A percentile compares a stretch with the other conserved stretches of the same genome.
phyloP scores from a whole-genome alignment of 2,888 invertebrate genomes.

The Xestobium rufovillosum region DNA sequence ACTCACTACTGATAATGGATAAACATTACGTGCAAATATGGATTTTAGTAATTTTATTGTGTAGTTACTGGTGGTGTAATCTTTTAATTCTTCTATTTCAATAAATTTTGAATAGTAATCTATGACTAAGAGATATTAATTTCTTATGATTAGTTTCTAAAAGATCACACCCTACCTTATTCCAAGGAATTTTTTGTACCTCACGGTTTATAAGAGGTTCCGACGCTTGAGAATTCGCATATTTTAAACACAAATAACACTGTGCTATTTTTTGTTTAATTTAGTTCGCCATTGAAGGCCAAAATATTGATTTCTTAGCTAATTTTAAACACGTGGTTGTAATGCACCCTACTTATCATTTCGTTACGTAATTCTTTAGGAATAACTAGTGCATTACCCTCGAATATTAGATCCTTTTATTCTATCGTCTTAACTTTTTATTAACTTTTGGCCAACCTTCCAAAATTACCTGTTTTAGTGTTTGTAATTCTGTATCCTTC shows the following conservation, averaged over 20 bases:
- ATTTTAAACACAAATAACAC: slow-evolving; percentile 17
- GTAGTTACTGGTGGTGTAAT: slow-evolving; percentile 9
- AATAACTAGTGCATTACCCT: slow-evolving; percentile 13
- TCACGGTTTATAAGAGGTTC: slow-evolving; percentile 6
- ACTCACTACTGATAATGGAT: slow-evolving; percentile 5
- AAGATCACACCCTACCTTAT: slow-evolving; percentile 18
- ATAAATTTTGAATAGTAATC: slow-evolving; percentile 20
- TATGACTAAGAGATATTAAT: slow-evolving; percentile 13
- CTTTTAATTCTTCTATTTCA: slow-evolving; percentile 13
- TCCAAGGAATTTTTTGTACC: slow-evolving; percentile 9
- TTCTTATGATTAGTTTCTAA: slow-evolving; percentile 15
- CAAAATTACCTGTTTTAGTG: slow-evolving; percentile 9
- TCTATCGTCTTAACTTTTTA: slow-evolving; percentile 10
- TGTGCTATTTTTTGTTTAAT: slow-evolving; percentile 13
- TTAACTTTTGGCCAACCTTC: slow-evolving; percentile 17
- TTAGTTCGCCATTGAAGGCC: slow-evolving; percentile 18
- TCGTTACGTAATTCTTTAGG: slow-evolving; percentile 15
- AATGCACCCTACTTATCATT: slow-evolving; percentile 17
- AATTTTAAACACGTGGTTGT: slow-evolving; percentile 16
- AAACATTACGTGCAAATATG: slow-evolving; percentile 7
- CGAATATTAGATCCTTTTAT: slow-evolving; percentile 15
- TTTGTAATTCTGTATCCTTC: slow-evolving; percentile 11
- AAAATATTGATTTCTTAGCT: slow-evolving; percentile 16
- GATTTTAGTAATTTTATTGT: slow-evolving; percentile 8
- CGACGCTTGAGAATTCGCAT: slow-evolving; percentile 2